Evolutionary conservation across 2,113 vertebrate species (phyloP), one percentile per base, ranked within the genome.

Genomic region (Perca flavescens): DNA sequence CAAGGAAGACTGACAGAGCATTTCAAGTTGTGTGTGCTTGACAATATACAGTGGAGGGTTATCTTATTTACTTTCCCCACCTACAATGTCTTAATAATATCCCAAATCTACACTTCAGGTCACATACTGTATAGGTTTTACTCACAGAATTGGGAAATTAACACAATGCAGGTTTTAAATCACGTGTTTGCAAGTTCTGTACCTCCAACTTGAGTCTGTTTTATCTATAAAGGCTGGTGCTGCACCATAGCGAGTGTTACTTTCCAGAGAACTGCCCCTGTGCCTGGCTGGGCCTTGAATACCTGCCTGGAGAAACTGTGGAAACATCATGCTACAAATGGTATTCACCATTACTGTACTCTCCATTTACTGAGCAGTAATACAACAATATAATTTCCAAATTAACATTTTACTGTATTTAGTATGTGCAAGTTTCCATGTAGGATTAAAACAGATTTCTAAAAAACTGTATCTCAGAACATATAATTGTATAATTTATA

Each of bases 241-340:
- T 97, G 47, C 98, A 99, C 78, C 96, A 96, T 89, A 97, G 97
- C 3, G 96, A 97, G 75, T 99, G 98, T 83, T 99, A 97, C 87
- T 94, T 97, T 90, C 98, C 98, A 70, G 97, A 99, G 80, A 98
- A 97, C 90, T 99, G 98, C 73, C 98, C 98, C 0, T 99, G 98
- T 85, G 95, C 95, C 47, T 99, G 98, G 98, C 96, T 99, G 80
- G 97, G 97, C 16, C 96, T 97, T 84, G 98, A 99, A 85, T 99
- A 98, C 87, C 94, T 97, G 43, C 97, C 98, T 25, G 98, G 98
- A 90, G 96, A 99, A 94, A 95, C 95, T 28, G 97, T 99, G 94
- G 93, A 97, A 86, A 99, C 98, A 8, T 94, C 96, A 0, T 99
- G 98, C 90, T 99, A 98, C 62, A 98, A 95, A 87, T 99, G 98